Base-by-base conservation (phyloP, 2,888 invertebrate species). In the Cryptocheilus praepositus region DNA sequence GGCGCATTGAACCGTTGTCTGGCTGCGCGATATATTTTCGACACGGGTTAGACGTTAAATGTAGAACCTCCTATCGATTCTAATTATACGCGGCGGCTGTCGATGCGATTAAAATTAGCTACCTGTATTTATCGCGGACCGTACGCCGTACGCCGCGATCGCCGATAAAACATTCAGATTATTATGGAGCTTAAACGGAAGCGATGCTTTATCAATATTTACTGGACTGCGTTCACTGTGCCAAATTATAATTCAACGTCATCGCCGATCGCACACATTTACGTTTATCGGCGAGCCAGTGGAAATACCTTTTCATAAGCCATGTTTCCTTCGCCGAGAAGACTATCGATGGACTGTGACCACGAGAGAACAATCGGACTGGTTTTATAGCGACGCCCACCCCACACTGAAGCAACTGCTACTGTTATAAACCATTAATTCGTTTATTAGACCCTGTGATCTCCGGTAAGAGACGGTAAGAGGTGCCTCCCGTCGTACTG, bases 361-460 rank as follows among this genome's bases (percentile, higher is more conserved):
- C 49, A 13, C 7, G 3, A n/a, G n/a, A 55, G 46, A 44, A 51
- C 53, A 16, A 56, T 58, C 58, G 43, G 11, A 65, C 61, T 53
- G 59, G 53, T 74, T 78, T 78, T 79, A 79, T 72, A 76, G 64
- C 19, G 22, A n/a, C 55, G 44, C 21, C 3, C 8, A 7, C 36
- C 36, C 36, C 36, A n/a, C 36, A 15, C 22, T 22, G n/a, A 60
- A 71, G 64, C 57, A 67, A 72, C 68, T 15, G 19, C 46, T 43
- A 54, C 52, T 28, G 55, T 36, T 36, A 68, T 74, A 69, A 70
- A 65, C 55, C 71, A 69, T 74, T 79, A 74, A 76, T 76, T 71
- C 68, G 61, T 70, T 66, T 55, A 67, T 68, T 67, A 60, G 44
- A 52, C 66, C 44, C 53, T 18, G 53, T 43, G 65, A 52, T 61